phyloP scores from a whole-genome alignment of 2,113 vertebrate species.

The Engystomops pustulosus region DNA sequence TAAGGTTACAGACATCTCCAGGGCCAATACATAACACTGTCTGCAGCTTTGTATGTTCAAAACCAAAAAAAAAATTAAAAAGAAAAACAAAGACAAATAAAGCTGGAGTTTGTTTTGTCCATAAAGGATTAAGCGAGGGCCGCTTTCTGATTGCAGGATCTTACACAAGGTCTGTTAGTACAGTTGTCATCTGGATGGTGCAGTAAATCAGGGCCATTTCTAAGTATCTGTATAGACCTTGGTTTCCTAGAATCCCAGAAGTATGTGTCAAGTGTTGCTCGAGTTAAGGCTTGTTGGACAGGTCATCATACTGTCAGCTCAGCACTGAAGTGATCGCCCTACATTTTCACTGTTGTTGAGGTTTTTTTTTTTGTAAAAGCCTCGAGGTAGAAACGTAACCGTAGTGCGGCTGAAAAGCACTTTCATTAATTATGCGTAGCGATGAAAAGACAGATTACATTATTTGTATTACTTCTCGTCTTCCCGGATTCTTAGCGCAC shows the following conservation, averaged over 20 bases:
- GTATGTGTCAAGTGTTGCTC: neutral
- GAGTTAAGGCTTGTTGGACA: constrained; percentile 21
- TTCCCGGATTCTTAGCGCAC: neutral
- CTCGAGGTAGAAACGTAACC: neutral
- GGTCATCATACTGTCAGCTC: constrained; percentile 2
- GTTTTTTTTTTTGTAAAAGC: neutral
- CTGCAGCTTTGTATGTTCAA: no score
- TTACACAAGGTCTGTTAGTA: no score
- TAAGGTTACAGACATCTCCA: no score
- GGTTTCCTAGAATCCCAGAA: constrained; percentile 36
- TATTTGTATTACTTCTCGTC: neutral
- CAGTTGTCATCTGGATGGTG: neutral
- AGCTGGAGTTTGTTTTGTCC: no score
- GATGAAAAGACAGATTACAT: neutral
- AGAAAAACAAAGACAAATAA: no score
- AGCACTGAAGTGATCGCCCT: neutral
- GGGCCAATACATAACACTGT: no score
- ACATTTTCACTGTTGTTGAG: neutral
- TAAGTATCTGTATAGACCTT: neutral
- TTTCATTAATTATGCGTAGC: neutral
- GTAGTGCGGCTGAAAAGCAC: neutral
- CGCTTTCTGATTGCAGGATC: no score
- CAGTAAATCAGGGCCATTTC: neutral
- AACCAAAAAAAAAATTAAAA: no score
- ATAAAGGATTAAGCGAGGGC: no score